phyloP scores from a whole-genome alignment of 2,113 vertebrate species.

The Tragulus kanchil region DNA sequence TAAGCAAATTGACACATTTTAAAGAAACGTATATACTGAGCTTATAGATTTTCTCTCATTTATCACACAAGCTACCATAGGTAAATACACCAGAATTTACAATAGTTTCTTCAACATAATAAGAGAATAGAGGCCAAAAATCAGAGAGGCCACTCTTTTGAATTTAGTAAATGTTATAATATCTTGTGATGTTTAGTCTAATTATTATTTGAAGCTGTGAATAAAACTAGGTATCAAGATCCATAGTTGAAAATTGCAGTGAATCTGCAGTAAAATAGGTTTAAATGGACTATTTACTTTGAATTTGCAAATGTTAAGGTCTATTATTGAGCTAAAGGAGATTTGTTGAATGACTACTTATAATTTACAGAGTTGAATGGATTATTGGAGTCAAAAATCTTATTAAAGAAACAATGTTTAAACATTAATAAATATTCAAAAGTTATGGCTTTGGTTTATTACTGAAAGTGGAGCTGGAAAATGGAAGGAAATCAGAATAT shows the following conservation, averaged over 20 bases:
- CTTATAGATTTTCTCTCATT: not conserved
- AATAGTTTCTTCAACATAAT: constrained; percentile 1
- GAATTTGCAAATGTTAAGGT: not conserved
- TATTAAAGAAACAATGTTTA: not conserved
- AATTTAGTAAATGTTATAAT: not conserved
- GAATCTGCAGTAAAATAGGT: not conserved
- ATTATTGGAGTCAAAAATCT: not conserved
- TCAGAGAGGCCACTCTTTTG: not conserved
- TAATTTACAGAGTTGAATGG: not conserved
- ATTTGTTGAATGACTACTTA: not conserved
- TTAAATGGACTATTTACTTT: not conserved
- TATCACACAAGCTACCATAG: not conserved
- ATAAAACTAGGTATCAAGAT: not conserved
- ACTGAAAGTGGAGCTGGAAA: not conserved
- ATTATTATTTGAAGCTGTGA: not conserved
- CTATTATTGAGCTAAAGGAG: not conserved
- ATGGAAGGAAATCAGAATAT: not conserved
- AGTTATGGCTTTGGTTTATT: not conserved
- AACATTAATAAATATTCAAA: not conserved
- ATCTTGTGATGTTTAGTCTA: not conserved
- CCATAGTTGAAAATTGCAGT: not conserved
- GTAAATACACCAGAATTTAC: not conserved
- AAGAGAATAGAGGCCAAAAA: not conserved
- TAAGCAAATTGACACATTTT: not conserved
- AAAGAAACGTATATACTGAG: not conserved